Percentiles rank a stretch among this genome's conserved stretches.
Conservation (phyloP, 1,140 invertebrate species). For the Episyrphus balteatus region DNA sequence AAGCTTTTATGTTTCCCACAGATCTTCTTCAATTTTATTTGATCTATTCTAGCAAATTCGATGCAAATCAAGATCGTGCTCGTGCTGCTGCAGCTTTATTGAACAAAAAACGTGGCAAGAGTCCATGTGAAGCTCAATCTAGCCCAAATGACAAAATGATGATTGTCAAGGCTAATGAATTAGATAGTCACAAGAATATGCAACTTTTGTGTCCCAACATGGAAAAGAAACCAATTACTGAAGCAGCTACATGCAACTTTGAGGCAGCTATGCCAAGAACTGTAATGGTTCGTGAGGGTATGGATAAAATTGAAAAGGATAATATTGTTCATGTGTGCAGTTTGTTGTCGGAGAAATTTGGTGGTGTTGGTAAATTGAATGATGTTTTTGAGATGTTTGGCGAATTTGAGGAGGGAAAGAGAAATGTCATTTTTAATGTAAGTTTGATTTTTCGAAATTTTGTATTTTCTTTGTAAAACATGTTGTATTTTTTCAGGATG, state of each 20-base stretch:
- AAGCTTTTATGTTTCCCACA: background rate
- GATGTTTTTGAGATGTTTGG: slow-evolving; percentile 32
- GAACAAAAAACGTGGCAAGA: slow-evolving; percentile 21
- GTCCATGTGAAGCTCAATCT: slow-evolving; percentile 12
- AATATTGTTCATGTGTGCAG: slow-evolving; percentile 29
- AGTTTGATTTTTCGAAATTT: slow-evolving; percentile 5
- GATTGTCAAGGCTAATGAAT: slow-evolving; percentile 19
- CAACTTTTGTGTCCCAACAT: slow-evolving; percentile 24
- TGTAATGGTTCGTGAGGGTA: slow-evolving; percentile 19
- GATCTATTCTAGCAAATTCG: slow-evolving; percentile 16
- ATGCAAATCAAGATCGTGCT: slow-evolving; percentile 14
- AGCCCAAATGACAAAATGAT: slow-evolving; percentile 13
- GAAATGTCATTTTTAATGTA: slow-evolving; percentile 28
- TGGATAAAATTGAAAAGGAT: slow-evolving; percentile 21
- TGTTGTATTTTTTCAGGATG: slow-evolving; percentile 14
- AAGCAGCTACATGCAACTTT: slow-evolving; percentile 21
- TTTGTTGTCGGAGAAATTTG: slow-evolving; percentile 27
- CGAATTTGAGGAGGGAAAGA: slow-evolving; percentile 17
- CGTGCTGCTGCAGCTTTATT: slow-evolving; percentile 18
- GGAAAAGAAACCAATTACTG: slow-evolving; percentile 23
- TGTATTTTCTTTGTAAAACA: background rate
- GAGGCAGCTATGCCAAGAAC: slow-evolving; percentile 24
- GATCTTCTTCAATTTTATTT: background rate
- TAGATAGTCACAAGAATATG: slow-evolving; percentile 24
- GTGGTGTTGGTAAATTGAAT: slow-evolving; percentile 19